These are phyloP conservation scores for Listronotus oregonensis DNA, from an alignment of 1,140 invertebrate genomes.

Conservation along the genomic window DNA sequence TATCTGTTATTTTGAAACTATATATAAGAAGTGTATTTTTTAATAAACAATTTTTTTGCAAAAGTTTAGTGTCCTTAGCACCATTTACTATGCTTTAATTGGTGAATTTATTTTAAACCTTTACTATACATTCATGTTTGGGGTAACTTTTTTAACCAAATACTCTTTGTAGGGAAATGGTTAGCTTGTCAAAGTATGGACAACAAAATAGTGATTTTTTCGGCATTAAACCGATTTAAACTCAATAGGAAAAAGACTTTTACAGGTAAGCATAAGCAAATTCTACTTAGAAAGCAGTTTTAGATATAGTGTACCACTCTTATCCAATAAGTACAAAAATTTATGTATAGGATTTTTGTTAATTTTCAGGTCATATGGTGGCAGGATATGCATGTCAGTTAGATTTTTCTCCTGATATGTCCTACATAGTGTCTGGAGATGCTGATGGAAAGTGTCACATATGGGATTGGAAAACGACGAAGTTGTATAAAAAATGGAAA, in stretches of 20 bases:
- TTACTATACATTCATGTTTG: no score
- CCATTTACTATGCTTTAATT: conserved; percentile 22
- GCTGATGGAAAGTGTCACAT: conserved; percentile 98
- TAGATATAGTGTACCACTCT: no score
- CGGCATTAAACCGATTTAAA: conserved; percentile 97
- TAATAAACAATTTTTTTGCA: conserved; percentile 7
- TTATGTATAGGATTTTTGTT: no score
- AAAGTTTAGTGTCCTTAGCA: no score
- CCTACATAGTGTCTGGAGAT: conserved; percentile 99
- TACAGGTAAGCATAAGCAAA: no score
- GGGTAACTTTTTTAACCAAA: no score
- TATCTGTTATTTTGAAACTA: no score
- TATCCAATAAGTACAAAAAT: no score
- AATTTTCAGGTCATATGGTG: conserved; percentile 88
- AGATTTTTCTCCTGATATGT: conserved; percentile 99
- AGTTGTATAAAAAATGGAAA: conserved; percentile 98
- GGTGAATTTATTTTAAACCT: no score
- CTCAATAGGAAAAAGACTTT: conserved; percentile 98
- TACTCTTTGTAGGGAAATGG: conserved; percentile 74
- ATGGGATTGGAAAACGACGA: conserved; percentile 99
- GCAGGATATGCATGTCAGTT: conserved; percentile 97
- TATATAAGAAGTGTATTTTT: conserved; percentile 3
- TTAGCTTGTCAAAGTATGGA: conserved; percentile 99
- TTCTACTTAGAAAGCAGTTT: no score
- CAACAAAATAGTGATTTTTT: conserved; percentile 99